These are phyloP conservation scores for Camelus bactrianus DNA, from an alignment of 2,113 vertebrate species.

Conservation along the genomic window DNA sequence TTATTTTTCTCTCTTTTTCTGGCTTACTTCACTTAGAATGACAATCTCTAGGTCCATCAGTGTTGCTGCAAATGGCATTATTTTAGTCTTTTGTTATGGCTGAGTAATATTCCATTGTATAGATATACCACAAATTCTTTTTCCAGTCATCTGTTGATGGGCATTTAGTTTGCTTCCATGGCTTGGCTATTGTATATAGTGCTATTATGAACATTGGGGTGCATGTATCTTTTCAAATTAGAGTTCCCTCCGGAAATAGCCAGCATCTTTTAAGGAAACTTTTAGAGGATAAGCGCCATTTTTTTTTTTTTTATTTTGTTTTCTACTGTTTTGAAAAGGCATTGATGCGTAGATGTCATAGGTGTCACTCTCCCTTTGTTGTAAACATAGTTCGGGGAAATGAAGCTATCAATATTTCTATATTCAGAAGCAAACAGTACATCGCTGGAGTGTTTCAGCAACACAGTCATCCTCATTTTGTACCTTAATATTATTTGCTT, in stretches of 20 bases:
- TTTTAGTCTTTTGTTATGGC: too few relatives aligned
- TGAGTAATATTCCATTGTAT: too few relatives aligned
- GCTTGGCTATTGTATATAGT: too few relatives aligned
- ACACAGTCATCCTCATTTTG: not conserved
- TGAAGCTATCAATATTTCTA: not conserved
- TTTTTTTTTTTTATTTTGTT: conserved; percentile 19
- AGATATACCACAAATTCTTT: too few relatives aligned
- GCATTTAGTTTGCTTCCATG: too few relatives aligned
- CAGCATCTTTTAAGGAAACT: conserved; percentile 36
- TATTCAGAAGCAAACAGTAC: not conserved
- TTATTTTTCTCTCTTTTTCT: too few relatives aligned
- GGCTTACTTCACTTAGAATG: too few relatives aligned
- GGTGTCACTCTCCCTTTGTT: not conserved
- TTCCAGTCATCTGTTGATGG: too few relatives aligned
- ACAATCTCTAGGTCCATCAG: too few relatives aligned
- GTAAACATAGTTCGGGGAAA: conserved; percentile 11
- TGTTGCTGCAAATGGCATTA: too few relatives aligned
- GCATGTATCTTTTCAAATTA: too few relatives aligned
- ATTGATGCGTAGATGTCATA: not conserved
- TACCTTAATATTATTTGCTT: conserved; percentile 37
- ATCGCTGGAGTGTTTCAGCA: conserved; percentile 11
- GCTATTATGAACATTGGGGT: too few relatives aligned
- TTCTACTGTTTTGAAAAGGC: conserved; percentile 31
- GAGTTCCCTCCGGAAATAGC: not conserved
- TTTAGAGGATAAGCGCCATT: not conserved